Percentiles rank a stretch among this genome's conserved stretches.
phyloP scores from a whole-genome alignment of 37 sponge, comb jelly and placozoan genomes.

The Ephydatia muelleri region DNA sequence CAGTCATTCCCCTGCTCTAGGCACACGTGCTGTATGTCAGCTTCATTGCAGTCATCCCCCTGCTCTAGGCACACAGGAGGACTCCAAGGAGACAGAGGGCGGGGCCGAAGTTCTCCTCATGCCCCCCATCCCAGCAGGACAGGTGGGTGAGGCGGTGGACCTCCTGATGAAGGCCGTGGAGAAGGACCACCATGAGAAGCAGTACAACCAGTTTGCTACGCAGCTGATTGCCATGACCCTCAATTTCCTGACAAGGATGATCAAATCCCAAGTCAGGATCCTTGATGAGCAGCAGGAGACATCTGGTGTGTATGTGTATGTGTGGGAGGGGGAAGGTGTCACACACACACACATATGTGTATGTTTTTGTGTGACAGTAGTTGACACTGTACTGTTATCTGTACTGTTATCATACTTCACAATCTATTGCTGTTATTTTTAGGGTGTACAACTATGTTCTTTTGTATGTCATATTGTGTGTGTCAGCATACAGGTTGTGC shows the following conservation, averaged over 20 bases:
- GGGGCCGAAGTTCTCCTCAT: background rate
- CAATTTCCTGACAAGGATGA: slow-evolving; percentile 48
- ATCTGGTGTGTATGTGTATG: background rate
- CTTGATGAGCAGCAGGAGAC: slow-evolving; percentile 15
- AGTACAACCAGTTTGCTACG: slow-evolving; percentile 63
- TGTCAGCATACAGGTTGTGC: no score
- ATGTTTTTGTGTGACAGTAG: background rate
- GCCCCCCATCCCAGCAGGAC: background rate
- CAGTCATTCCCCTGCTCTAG: no score
- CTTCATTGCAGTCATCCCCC: background rate
- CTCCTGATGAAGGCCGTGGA: background rate
- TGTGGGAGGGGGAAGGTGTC: no score
- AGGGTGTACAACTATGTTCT: no score
- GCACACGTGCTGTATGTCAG: no score
- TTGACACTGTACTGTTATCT: no score
- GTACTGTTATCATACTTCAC: no score
- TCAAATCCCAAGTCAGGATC: slow-evolving; percentile 40
- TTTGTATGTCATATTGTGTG: no score
- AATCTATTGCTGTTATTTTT: no score
- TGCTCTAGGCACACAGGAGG: background rate
- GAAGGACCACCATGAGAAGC: slow-evolving; percentile 31
- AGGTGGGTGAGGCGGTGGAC: background rate
- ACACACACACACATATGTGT: no score
- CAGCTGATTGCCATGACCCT: slow-evolving; percentile 81
- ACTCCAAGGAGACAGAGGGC: background rate